Evolutionary conservation across 2,113 vertebrate genomes (phyloP), one percentile per base, ranked within the genome.

Genomic region (Octodon degus): DNA sequence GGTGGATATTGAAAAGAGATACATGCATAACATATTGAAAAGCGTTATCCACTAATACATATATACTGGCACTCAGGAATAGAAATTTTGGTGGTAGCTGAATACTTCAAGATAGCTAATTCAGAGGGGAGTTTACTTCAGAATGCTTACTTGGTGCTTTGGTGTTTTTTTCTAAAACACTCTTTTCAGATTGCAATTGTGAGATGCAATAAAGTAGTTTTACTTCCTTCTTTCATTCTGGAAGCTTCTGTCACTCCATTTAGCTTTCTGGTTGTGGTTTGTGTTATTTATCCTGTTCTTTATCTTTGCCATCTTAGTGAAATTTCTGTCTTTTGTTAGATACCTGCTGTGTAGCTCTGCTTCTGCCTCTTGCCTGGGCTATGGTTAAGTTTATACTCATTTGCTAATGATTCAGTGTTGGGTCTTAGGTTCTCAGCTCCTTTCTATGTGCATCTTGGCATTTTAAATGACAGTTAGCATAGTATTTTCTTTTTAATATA

Each of bases 61-160:
- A 53, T 14, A 85, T 43, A 24, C 20, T 3, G 12, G 40, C 0
- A 65, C 63, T 72, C 25, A 77, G 1, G 53, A 3, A 37, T 63
- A 47, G n/a, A 89, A 82, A 84, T 32, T 20, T 43, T 82, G 4
- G 4, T 65, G 5, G 16, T 5, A 34, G 40, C 16, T 87, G 20
- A 85, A 24, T 92, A 79, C 4, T 79, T 91, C 17, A 12, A 55
- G 8, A 27, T 60, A 91, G 82, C 76, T 89, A 89, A 94, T 81
- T 94, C 32, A 67, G 6, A 12, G 58, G 12, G 85, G 50, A 60
- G 2, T 27, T 68, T 81, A 63, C 12, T 95, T 68, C 32, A 68
- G 32, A 90, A 50, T 65, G 1, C 17, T 63, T 76, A 58, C 22
- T 95, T 53, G 86, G 25, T 4, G 37, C 37, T 34, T 90, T 81